Percentiles rank a stretch among this genome's conserved stretches.
These are phyloP conservation scores for Argyra leucocephala DNA, from an alignment of 2,888 invertebrate species.

Conservation along the genomic window DNA sequence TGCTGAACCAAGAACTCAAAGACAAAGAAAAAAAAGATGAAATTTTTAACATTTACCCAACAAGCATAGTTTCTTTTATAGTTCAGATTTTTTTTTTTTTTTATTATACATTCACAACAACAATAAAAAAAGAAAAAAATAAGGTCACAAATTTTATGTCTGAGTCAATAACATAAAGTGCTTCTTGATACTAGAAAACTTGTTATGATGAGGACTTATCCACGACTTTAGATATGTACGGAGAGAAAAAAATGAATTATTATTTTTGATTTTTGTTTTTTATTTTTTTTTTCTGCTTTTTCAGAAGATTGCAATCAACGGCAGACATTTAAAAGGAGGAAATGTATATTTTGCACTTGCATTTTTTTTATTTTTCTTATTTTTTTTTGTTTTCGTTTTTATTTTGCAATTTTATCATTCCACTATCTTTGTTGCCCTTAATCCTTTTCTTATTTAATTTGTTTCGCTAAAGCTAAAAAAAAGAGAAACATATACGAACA, in stretches of 20 bases:
- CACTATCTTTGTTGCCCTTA: not conserved
- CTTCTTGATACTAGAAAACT: not conserved
- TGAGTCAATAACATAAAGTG: not conserved
- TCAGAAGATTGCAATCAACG: not conserved
- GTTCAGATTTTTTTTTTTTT: no score
- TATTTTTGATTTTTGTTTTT: not conserved
- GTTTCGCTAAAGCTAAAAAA: not conserved
- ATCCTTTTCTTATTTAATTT: not conserved
- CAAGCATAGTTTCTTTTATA: no score
- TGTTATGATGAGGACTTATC: not conserved
- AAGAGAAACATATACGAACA: not conserved
- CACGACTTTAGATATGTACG: not conserved
- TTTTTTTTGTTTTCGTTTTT: not conserved
- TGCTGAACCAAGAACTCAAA: no score
- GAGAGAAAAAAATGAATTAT: not conserved
- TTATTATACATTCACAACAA: no score
- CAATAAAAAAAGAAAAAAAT: no score
- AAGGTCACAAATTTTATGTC: slow-evolving; percentile 6
- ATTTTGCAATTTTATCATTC: no score
- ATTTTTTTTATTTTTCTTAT: not conserved
- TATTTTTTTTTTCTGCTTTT: no score
- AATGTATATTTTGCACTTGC: slow-evolving; percentile 1
- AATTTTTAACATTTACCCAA: no score
- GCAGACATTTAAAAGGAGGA: not conserved
- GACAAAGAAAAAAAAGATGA: no score